These are phyloP conservation scores for Micromys minutus DNA, from an alignment of 2,113 vertebrate species.

Conservation along the genomic window DNA sequence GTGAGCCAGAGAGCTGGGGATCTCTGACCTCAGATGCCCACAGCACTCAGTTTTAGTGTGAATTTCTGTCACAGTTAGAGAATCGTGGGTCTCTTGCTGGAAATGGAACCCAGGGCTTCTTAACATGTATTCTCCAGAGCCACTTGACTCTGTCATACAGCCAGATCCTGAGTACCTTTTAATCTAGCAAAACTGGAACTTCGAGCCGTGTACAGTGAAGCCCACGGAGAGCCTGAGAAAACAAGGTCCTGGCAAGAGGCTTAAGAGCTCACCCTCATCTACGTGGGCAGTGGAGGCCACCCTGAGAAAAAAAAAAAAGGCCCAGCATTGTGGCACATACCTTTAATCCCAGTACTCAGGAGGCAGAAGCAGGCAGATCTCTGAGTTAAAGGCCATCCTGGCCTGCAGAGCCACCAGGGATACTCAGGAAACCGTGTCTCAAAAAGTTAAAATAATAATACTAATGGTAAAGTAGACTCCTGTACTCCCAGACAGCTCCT, in stretches of 20 bases:
- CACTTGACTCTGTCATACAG: rapidly evolving
- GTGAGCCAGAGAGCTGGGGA: background rate
- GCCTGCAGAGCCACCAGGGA: too few relatives aligned
- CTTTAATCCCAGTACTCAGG: background rate
- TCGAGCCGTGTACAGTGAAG: background rate
- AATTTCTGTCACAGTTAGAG: too few relatives aligned
- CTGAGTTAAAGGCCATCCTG: background rate
- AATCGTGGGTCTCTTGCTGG: background rate
- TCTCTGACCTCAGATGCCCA: background rate
- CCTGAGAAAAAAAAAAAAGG: background rate
- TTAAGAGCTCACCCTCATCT: background rate
- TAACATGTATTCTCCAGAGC: background rate
- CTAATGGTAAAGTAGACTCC: background rate
- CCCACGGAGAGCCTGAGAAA: too few relatives aligned
- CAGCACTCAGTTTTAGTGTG: background rate
- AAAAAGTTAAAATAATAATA: background rate
- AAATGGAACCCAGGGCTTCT: background rate
- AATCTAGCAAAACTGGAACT: background rate
- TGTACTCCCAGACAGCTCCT: background rate
- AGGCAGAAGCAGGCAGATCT: background rate
- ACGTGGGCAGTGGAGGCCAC: too few relatives aligned
- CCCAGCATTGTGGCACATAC: rapidly evolving
- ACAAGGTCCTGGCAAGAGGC: too few relatives aligned
- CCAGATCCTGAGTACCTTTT: background rate
- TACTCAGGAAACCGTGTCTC: background rate